Evolutionary conservation across 53 echinoderm and acorn worm species (phyloP).

Genomic region (Echinarachnius parma): DNA sequence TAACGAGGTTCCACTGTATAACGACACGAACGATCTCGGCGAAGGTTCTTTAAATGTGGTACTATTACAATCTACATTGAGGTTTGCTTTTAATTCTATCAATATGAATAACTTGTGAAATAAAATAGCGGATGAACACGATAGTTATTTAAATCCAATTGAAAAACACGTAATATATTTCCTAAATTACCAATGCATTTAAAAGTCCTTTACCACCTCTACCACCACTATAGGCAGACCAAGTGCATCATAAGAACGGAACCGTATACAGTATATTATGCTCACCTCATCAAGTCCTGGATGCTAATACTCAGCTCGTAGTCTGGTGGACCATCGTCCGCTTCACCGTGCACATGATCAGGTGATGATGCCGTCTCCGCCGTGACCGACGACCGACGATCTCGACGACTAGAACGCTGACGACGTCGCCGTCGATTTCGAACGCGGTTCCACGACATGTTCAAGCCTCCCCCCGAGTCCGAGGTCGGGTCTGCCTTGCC

Average conservation of each 20-base stretch:
- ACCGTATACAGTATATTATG: not conserved
- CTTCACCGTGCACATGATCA: not conserved
- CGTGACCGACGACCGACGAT: not conserved
- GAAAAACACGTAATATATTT: too few species aligned
- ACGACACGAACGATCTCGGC: too few species aligned
- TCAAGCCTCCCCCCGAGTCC: not conserved
- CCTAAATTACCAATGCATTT: too few species aligned
- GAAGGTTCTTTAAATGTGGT: too few species aligned
- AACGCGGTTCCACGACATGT: slow-evolving; percentile 15
- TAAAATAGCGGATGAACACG: too few species aligned
- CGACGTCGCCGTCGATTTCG: not conserved
- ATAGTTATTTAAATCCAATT: too few species aligned
- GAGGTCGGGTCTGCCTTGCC: not conserved
- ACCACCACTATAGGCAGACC: too few species aligned
- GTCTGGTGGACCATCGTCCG: slow-evolving; percentile 4
- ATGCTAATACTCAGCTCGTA: slow-evolving; percentile 24
- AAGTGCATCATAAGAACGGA: not conserved
- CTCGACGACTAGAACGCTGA: not conserved
- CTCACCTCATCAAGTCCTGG: slow-evolving; percentile 19
- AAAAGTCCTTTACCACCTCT: too few species aligned
- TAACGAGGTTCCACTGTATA: too few species aligned
- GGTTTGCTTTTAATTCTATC: too few species aligned
- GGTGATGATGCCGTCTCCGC: not conserved
- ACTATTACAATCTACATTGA: too few species aligned
- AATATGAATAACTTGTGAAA: too few species aligned